A percentile compares a stretch with the other conserved stretches of the same genome.
Evolutionary conservation across 2,888 invertebrate species (phyloP).

Genomic region (Branchipolynoe longqiensis): DNA sequence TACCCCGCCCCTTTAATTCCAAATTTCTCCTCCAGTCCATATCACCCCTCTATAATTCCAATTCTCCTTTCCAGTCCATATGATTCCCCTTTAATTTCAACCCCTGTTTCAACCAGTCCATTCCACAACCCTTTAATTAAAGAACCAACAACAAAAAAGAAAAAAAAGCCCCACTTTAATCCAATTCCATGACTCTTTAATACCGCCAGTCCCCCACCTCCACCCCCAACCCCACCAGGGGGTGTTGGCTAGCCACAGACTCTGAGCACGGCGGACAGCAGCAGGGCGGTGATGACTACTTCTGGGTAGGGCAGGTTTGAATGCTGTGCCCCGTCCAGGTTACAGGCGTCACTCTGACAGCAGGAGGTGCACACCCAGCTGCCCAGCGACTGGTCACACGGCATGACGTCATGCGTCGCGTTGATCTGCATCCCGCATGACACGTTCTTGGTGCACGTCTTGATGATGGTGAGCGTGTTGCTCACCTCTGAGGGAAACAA

Average conservation of each 20-base stretch:
- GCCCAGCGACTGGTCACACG: conserved; percentile 65
- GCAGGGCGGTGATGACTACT: background rate
- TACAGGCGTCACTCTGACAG: conserved; percentile 69
- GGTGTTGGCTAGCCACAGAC: background rate
- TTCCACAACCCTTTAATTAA: no score
- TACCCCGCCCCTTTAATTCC: no score
- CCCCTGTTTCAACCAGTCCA: no score
- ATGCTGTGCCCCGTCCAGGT: conserved; percentile 60
- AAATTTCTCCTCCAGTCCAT: no score
- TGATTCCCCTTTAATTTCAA: no score
- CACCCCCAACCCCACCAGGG: no score
- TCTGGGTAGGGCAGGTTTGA: background rate
- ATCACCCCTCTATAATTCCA: no score
- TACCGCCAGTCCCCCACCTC: no score
- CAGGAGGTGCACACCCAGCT: conserved; percentile 69
- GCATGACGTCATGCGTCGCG: conserved; percentile 62
- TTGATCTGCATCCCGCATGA: conserved; percentile 66
- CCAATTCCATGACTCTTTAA: no score
- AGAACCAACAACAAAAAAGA: no score
- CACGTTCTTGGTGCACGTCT: conserved; percentile 67
- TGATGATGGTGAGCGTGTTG: conserved; percentile 68
- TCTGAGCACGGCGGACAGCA: background rate
- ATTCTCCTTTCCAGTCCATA: no score
- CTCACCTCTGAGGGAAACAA: conserved; percentile 66
- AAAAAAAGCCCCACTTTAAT: no score